Base-by-base conservation (phyloP, 2,888 invertebrate species). In the Ornithoptera alexandrae region DNA sequence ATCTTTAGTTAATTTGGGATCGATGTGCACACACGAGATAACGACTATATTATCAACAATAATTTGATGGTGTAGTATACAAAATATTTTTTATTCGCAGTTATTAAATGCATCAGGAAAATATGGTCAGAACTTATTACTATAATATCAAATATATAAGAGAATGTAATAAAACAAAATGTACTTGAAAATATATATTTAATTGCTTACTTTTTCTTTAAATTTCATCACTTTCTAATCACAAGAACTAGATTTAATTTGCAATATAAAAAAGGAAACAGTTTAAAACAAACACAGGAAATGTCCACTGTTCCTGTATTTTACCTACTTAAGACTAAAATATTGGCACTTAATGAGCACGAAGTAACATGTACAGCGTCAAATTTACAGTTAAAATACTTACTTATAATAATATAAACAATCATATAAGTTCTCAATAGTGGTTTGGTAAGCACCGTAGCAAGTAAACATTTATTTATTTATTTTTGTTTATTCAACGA, bases 281-380 rank as follows among this genome's bases (percentile, higher is more conserved):
- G 69, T 74, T 71, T 73, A 74, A 74, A 77, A 81, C 80, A 77
- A 78, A 81, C 78, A 81, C 73, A 76, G 77, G 76, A 77, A 78
- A 75, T 74, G 70, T 72, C 68, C 70, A 69, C 68, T 68, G 65
- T 66, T 62, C 71, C 57, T 68, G 75, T 71, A 75, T 80, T 46
- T 85, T 81, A 80, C 75, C 88, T 89, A 90, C 89, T 89, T 90
- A 89, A 72, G 70, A 74, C 84, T 88, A 88, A 75, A 36, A 74
- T 73, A 81, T 92, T 91, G 91, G 91, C 91, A 92, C 91, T 87
- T 88, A 82, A 78, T 90, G 91, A 91, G 92, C 90, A 87, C 87
- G 77, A 74, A 76, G 72, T 76, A 79, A 80, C 77, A 84, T 83
- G 80, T 84, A 85, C 83, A 83, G 72, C 68, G 60, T 72, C 62